Conservation (phyloP, 2,888 invertebrate species). For the Anticlea derivata region DNA sequence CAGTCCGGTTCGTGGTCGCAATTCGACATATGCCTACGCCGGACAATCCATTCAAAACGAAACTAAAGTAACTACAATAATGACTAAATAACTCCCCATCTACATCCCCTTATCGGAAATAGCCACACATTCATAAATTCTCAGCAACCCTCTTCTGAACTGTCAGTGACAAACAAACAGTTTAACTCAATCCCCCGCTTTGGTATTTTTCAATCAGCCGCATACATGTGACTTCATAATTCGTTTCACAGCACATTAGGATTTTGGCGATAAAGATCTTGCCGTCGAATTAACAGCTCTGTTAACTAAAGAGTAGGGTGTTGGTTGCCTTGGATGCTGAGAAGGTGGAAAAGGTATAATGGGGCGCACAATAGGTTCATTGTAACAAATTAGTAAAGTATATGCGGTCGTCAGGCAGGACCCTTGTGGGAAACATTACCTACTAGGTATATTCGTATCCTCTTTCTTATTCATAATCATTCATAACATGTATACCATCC, state of each 20-base stretch:
- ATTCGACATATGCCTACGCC: too few relatives aligned
- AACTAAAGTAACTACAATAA: too few relatives aligned
- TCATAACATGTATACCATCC: too few relatives aligned
- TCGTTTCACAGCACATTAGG: constrained; percentile 59
- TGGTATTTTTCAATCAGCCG: constrained; percentile 78
- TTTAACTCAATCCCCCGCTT: constrained; percentile 55
- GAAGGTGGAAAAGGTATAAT: constrained; percentile 60
- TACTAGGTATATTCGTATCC: too few relatives aligned
- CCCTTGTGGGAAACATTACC: too few relatives aligned
- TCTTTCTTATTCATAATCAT: too few relatives aligned
- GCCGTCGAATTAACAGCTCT: constrained; percentile 38
- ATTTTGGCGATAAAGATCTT: constrained; percentile 59
- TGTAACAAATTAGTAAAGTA: constrained; percentile 59
- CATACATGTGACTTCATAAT: constrained; percentile 70
- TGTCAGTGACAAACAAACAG: constrained; percentile 65
- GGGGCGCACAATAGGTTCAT: constrained; percentile 66
- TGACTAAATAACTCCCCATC: constrained; percentile 22
- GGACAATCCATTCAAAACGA: constrained; percentile 19
- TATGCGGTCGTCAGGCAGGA: too few relatives aligned
- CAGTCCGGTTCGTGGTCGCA: too few relatives aligned
- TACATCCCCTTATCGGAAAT: constrained; percentile 46
- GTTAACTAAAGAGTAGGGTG: background rate
- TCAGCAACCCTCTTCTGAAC: constrained; percentile 56
- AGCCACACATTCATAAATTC: constrained; percentile 52
- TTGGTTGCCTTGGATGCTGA: background rate